Evolutionary conservation across 2,888 invertebrate genomes (phyloP).

Genomic region (Synergus umbraculus): DNA sequence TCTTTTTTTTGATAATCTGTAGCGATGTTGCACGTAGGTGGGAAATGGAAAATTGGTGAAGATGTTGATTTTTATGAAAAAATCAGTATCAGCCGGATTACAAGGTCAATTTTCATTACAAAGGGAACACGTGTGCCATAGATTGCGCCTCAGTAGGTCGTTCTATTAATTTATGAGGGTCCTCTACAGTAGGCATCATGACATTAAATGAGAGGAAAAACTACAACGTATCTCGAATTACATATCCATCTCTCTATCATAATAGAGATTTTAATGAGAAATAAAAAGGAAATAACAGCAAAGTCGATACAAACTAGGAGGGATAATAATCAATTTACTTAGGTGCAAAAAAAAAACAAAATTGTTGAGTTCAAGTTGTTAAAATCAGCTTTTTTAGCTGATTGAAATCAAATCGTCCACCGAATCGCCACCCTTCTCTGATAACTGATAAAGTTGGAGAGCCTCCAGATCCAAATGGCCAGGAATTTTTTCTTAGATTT

Average conservation of each 20-base stretch:
- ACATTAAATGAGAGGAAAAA: constrained; percentile 2
- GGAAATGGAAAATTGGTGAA: constrained; percentile 5
- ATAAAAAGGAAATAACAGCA: not conserved
- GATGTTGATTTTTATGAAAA: constrained; percentile 61
- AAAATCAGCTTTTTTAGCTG: too few species aligned
- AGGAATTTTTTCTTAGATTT: too few species aligned
- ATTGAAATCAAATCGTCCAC: too few species aligned
- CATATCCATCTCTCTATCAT: not conserved
- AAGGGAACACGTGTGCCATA: constrained; percentile 53
- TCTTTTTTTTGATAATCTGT: constrained; percentile 10
- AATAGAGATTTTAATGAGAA: not conserved
- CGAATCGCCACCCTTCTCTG: too few species aligned
- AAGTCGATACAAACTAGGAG: not conserved
- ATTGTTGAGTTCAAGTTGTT: too few species aligned
- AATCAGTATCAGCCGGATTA: constrained; percentile 65
- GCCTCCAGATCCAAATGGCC: too few species aligned
- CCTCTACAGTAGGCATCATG: not conserved
- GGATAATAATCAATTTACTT: not conserved
- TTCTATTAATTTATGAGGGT: constrained; percentile 53
- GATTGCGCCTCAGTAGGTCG: constrained; percentile 62
- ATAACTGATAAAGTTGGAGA: too few species aligned
- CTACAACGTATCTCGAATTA: not conserved
- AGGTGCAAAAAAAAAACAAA: not conserved
- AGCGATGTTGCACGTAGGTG: constrained; percentile 9
- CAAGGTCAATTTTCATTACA: constrained; percentile 70